A percentile compares a stretch with the other conserved stretches of the same genome.
Evolutionary conservation across 2,113 vertebrate genomes (phyloP).

Genomic region (Peromyscus leucopus): DNA sequence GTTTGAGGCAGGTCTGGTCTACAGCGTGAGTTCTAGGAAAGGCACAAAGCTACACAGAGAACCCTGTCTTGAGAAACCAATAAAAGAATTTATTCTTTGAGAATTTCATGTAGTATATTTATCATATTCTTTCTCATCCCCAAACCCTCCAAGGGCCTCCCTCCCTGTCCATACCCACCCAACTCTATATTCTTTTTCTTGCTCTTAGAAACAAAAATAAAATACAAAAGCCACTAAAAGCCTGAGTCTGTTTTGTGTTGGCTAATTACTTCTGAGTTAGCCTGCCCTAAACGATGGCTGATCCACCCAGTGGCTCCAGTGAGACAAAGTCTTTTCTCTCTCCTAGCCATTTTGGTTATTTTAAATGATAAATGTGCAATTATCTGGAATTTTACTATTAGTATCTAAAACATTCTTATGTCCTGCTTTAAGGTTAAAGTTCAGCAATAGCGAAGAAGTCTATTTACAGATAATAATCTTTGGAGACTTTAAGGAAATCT

Average conservation of each 20-base stretch:
- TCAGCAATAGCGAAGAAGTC: not conserved
- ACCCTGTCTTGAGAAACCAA: too few relatives aligned
- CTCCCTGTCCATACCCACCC: not conserved
- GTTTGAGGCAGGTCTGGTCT: too few relatives aligned
- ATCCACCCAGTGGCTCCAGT: not conserved
- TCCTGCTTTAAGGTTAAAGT: not conserved
- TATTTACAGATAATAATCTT: not conserved
- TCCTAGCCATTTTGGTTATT: not conserved
- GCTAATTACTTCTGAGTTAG: not conserved
- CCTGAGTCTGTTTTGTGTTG: not conserved
- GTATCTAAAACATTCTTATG: not conserved
- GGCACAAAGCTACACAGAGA: too few relatives aligned
- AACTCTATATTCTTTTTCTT: not conserved
- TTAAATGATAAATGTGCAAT: slow-evolving; percentile 7
- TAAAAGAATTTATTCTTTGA: not conserved
- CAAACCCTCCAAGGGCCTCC: not conserved
- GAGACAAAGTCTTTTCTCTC: not conserved
- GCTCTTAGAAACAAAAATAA: not conserved
- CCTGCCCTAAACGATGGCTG: too few relatives aligned
- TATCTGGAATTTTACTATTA: not conserved
- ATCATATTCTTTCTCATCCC: not conserved
- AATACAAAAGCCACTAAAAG: not conserved
- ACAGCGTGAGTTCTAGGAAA: too few relatives aligned
- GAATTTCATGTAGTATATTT: not conserved
- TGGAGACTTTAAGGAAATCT: slow-evolving; percentile 17